Evolutionary conservation across 30 jellyfish, hydroid and myxozoan species (phyloP).

Genomic region (Chironex yamaguchii): DNA sequence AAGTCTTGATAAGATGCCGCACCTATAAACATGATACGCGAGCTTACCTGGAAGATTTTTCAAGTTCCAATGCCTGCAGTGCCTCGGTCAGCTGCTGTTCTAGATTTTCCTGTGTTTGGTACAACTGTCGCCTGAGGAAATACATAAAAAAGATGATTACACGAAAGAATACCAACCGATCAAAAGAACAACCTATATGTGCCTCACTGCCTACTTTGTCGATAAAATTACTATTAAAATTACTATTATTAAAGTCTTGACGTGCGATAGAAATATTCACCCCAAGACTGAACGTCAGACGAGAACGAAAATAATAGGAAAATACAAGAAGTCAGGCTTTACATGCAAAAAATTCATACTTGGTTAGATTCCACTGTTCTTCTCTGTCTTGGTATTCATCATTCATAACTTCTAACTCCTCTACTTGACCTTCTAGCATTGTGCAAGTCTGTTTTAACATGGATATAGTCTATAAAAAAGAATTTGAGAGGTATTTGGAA

Average conservation of each 20-base stretch:
- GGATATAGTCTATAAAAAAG: constrained; percentile 80
- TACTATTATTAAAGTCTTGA: too few relatives aligned
- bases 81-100: constrained; percentile 95
- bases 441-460: constrained; percentile 98
- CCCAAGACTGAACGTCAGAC: too few relatives aligned
- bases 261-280: too few relatives aligned
- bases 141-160: not conserved
- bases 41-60: constrained; percentile 80
- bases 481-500: not conserved
- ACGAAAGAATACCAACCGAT: not conserved
- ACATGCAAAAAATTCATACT: too few relatives aligned
- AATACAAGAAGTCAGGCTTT: too few relatives aligned
- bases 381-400: constrained; percentile 98
- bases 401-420: constrained; percentile 97
- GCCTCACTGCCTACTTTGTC: too few relatives aligned
- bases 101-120: constrained; percentile 94
- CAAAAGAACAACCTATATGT: not conserved
- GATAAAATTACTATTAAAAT: too few relatives aligned
- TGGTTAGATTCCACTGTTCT: constrained; percentile 88
- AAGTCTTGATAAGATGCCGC: too few relatives aligned
- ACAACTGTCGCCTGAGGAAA: constrained; percentile 86
- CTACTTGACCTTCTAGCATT: constrained; percentile 99
- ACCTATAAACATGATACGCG: too few relatives aligned
- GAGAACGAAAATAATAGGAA: too few relatives aligned
- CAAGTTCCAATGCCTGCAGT: constrained; percentile 72